Conservation (phyloP, 1,140 invertebrate species). For the Sycophaga agraensis region DNA sequence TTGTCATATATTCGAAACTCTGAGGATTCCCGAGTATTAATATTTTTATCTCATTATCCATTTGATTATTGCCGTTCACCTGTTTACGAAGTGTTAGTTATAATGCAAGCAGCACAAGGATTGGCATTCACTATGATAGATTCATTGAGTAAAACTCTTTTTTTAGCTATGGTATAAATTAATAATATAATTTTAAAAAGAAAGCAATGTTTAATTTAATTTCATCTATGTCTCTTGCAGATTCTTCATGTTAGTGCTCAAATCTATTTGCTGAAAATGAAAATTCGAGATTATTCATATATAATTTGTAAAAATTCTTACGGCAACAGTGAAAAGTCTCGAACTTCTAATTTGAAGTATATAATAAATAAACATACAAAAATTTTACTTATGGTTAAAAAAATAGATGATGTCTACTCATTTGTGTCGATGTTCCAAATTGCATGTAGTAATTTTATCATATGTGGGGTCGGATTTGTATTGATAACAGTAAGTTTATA, state of each 20-base stretch:
- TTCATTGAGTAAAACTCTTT: conserved; percentile 3
- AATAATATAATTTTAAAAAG: not conserved
- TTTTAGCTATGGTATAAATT: not conserved
- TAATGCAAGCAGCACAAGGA: not conserved
- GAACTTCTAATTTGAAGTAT: not conserved
- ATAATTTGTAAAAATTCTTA: too few species aligned
- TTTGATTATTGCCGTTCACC: not conserved
- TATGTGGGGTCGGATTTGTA: not conserved
- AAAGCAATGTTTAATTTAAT: not conserved
- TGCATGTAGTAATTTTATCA: conserved; percentile 1
- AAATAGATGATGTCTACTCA: conserved; percentile 5
- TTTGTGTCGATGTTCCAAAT: not conserved
- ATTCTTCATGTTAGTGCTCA: not conserved
- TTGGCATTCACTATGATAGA: not conserved
- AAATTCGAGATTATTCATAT: too few species aligned
- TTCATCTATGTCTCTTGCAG: not conserved
- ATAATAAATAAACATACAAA: not conserved
- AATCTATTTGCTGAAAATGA: not conserved
- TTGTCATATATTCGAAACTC: not conserved
- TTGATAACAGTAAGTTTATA: conserved; percentile 8
- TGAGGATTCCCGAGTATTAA: not conserved
- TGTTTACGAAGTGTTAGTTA: not conserved
- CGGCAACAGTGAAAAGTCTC: not conserved
- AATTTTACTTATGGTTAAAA: conserved; percentile 5
- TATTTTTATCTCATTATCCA: conserved; percentile 2